phyloP scores from a whole-genome alignment of 2,113 vertebrate species.

The Hassar affinis region DNA sequence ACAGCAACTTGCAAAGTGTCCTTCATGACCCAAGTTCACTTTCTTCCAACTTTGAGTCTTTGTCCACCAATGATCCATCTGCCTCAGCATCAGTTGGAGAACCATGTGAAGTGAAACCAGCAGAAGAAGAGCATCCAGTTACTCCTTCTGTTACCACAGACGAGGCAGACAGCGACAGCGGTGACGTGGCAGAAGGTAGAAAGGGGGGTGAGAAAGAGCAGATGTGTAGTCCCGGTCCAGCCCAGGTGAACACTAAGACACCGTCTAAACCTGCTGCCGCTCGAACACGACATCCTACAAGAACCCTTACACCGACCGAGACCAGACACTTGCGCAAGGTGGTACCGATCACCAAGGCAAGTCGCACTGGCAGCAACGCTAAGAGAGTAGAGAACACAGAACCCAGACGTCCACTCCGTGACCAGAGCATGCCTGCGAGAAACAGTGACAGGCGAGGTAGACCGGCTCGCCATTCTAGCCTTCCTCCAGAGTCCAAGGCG shows the following conservation, averaged over 20 bases:
- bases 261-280: conserved; percentile 61
- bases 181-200: conserved; percentile 61
- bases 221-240: conserved; percentile 49
- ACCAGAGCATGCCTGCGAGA: conserved; percentile 76
- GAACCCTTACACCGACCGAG: conserved; percentile 80
- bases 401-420: conserved; percentile 67
- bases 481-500: conserved; percentile 76
- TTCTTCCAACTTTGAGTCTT: conserved; percentile 69
- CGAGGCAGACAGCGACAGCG: conserved; percentile 68
- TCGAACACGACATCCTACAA: conserved; percentile 66
- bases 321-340: conserved; percentile 87
- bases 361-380: conserved; percentile 60
- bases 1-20: conserved; percentile 50
- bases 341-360: conserved; percentile 82
- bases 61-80: conserved; percentile 60
- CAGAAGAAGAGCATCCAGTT: conserved; percentile 44
- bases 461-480: conserved; percentile 74
- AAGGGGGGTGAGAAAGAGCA: conserved; percentile 48
- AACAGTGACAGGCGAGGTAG: conserved; percentile 71
- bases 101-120: conserved; percentile 50
- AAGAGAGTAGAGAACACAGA: conserved; percentile 72
- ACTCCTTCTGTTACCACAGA: conserved; percentile 61
- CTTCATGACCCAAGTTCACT: conserved; percentile 62
- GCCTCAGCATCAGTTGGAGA: conserved; percentile 57
- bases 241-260: conserved; percentile 61